Base-by-base conservation (phyloP, 2,888 invertebrate genomes). In the Geophilus truncorum region DNA sequence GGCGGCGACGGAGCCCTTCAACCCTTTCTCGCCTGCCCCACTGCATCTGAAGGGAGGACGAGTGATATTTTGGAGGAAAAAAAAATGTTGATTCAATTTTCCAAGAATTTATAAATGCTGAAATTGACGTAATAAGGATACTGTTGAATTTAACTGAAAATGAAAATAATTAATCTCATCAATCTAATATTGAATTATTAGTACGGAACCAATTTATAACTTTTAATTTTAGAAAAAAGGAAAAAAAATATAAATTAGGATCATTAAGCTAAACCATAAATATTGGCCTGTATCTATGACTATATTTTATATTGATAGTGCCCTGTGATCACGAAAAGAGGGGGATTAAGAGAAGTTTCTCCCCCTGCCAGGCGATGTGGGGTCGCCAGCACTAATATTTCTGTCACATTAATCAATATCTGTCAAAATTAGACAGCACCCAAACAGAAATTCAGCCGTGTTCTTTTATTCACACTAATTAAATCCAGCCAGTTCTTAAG, bases 361-460 rank as follows among this genome's bases (percentile, higher is more conserved):
- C 70, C 70, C 51, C 70, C 70, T 70, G 25, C 70, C 28, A 6
- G 70, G 70, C 70, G 70, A 70, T 23, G 70, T 70, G 70, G 70
- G 70, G 70, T 70, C 70, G 70, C 70, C 70, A 70, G 70, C 70
- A 70, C 70, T 70, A 70, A 70, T 70, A 70, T 70, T 70, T 70
- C 70, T 70, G 70, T 70, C 70, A 70, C 70, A 70, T 70, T 70
- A 70, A 70, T 70, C 70, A 70, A 70, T 70, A 70, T 70, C 70
- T 70, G 70, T 70, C 70, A 70, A 70, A 70, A 70, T 70, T 70
- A 70, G 70, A 70, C 70, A 70, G 70, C 10, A 70, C 23, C 70
- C 70, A 70, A 70, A 28, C 25, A 28, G 70, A 25, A 70, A 70
- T 5, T 70, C 28, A 12, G 5, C 25, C n/a, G 28, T 23, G 25